A percentile compares a stretch with the other conserved stretches of the same genome.
phyloP scores from a whole-genome alignment of 2,113 vertebrate species.

The Eublepharis macularius region DNA sequence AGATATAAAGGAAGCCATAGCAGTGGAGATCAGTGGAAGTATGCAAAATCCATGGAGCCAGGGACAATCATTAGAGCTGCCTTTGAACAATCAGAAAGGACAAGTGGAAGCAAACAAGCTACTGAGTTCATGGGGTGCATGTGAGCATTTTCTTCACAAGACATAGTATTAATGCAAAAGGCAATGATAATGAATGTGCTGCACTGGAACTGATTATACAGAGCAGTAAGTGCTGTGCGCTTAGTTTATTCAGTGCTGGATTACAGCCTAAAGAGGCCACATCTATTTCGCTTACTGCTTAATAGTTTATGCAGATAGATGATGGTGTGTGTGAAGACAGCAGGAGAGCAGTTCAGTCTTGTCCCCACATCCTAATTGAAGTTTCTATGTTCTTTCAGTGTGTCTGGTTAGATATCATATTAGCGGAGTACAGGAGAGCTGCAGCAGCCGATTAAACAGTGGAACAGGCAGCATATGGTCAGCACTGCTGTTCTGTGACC shows the following conservation, averaged over 20 bases:
- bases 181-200: slow-evolving; percentile 7
- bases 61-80: not conserved
- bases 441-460: not conserved
- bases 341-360: not conserved
- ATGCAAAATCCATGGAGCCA: not conserved
- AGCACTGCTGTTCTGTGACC: not conserved
- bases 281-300: slow-evolving; percentile 21
- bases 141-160: slow-evolving; percentile 21
- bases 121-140: not conserved
- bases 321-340: not conserved
- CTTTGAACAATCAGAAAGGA: not conserved
- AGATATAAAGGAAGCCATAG: not conserved
- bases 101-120: not conserved
- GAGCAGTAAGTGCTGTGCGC: not conserved
- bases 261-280: slow-evolving; percentile 23
- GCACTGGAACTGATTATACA: slow-evolving; percentile 5
- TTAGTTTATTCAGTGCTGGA: slow-evolving; percentile 13
- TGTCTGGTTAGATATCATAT: not conserved
- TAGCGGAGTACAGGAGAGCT: not conserved
- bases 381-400: not conserved
- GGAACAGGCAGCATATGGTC: not conserved
- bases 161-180: slow-evolving; percentile 17
- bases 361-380: not conserved
- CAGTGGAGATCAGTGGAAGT: not conserved
- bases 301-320: slow-evolving; percentile 27